Percentiles rank a stretch among this genome's conserved stretches.
These are phyloP conservation scores for Desoria tigrina DNA, from an alignment of 2,888 invertebrate species.

Conservation along the genomic window DNA sequence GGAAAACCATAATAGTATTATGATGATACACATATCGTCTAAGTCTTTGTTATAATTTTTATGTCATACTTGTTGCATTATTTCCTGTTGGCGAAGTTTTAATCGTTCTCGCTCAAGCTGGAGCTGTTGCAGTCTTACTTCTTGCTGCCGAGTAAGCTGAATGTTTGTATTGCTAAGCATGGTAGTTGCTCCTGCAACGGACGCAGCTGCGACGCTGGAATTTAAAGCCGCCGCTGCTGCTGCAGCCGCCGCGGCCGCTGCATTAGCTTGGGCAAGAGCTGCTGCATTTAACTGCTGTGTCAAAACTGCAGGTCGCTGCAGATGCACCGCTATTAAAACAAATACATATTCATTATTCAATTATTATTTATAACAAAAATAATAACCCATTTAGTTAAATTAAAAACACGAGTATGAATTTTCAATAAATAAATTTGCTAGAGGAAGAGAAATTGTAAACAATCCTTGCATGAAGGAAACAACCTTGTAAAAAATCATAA, in stretches of 20 bases:
- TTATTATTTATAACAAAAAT: too few relatives aligned
- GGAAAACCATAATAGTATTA: neutral
- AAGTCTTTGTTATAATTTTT: neutral
- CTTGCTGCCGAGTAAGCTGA: slow-evolving; percentile 67
- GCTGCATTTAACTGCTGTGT: slow-evolving; percentile 58
- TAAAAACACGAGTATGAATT: too few relatives aligned
- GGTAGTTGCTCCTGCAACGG: slow-evolving; percentile 39
- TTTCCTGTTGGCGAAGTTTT: slow-evolving; percentile 85
- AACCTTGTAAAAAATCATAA: neutral
- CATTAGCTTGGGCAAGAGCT: slow-evolving; percentile 47
- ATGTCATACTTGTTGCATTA: slow-evolving; percentile 72
- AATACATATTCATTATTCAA: slow-evolving; percentile 10
- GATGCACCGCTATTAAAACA: slow-evolving; percentile 59
- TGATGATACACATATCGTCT: neutral
- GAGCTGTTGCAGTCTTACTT: slow-evolving; percentile 76
- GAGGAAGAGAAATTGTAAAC: neutral
- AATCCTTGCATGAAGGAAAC: neutral
- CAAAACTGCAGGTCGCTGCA: slow-evolving; percentile 64
- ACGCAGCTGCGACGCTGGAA: slow-evolving; percentile 55
- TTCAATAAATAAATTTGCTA: neutral
- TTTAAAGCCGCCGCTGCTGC: slow-evolving; percentile 65
- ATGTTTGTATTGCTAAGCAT: slow-evolving; percentile 44
- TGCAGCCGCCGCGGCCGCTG: slow-evolving; percentile 50
- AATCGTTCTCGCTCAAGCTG: slow-evolving; percentile 86
- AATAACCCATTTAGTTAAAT: too few relatives aligned